Evolutionary conservation across 2,888 invertebrate genomes (phyloP).

Genomic region (Phrixothrix hirtus): DNA sequence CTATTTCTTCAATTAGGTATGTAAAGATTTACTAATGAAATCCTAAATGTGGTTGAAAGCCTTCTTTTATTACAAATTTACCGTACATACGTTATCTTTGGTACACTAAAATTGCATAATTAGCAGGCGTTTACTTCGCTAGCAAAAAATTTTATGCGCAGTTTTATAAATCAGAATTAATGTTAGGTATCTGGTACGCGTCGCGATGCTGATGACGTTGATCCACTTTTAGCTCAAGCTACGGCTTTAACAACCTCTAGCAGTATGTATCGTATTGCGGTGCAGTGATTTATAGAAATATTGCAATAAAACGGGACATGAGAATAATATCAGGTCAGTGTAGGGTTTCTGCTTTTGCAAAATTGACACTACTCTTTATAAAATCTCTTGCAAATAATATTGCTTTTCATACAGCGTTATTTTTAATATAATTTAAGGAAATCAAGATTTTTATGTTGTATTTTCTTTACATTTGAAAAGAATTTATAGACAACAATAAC

Average conservation of each 20-base stretch:
- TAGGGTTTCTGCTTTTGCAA: slow-evolving; percentile 14
- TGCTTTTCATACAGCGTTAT: too few species aligned
- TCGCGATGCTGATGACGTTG: slow-evolving; percentile 41
- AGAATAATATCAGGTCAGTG: slow-evolving; percentile 45
- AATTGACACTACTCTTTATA: too few species aligned
- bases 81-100: too few species aligned
- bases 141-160: slow-evolving; percentile 12
- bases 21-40: too few species aligned
- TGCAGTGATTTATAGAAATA: slow-evolving; percentile 42
- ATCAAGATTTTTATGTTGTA: too few species aligned
- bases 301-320: slow-evolving; percentile 38
- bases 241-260: slow-evolving; percentile 31
- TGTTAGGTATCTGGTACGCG: slow-evolving; percentile 28
- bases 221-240: slow-evolving; percentile 41
- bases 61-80: too few species aligned
- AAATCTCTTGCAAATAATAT: too few species aligned
- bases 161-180: slow-evolving; percentile 13
- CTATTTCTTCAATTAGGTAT: too few species aligned
- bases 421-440: too few species aligned
- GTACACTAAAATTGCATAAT: neutral
- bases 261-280: slow-evolving; percentile 38
- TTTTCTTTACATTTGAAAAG: too few species aligned
- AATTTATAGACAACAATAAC: too few species aligned
- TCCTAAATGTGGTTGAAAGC: too few species aligned
- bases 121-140: neutral